Evolutionary conservation across 2,797 vertebrate species (phyloP).

Genomic region (Astyanax mexicanus): DNA sequence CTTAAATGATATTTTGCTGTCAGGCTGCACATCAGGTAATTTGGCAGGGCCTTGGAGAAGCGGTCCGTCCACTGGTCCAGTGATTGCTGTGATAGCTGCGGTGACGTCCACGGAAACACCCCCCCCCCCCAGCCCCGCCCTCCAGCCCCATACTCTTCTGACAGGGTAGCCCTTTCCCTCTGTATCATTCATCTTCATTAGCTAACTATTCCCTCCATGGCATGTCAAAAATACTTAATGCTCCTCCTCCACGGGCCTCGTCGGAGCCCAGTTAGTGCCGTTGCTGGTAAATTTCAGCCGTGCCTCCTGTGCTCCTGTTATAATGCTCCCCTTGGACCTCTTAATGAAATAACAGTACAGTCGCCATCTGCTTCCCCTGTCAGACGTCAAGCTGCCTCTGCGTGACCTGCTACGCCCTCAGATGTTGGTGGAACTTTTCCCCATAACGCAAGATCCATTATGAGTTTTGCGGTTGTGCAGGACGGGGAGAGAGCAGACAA

Average conservation of each 20-base stretch:
- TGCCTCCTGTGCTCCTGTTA: slow-evolving; percentile 19
- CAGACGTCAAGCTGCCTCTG: slow-evolving; percentile 49
- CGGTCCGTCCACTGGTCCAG: slow-evolving; percentile 11
- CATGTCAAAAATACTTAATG: slow-evolving; percentile 63
- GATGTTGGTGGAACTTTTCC: slow-evolving; percentile 40
- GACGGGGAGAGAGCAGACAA: slow-evolving; percentile 9
- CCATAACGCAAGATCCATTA: neutral
- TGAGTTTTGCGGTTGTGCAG: neutral
- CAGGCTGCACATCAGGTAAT: neutral
- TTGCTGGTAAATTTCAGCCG: slow-evolving; percentile 47
- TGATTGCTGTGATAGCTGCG: slow-evolving; percentile 22
- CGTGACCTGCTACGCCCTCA: slow-evolving; percentile 29
- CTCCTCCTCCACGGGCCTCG: slow-evolving; percentile 39
- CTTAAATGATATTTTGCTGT: slow-evolving; percentile 30
- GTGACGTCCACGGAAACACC: slow-evolving; percentile 37
- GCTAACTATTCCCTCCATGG: slow-evolving; percentile 55
- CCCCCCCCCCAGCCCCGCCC: slow-evolving; percentile 19
- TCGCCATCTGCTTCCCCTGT: slow-evolving; percentile 63
- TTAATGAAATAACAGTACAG: slow-evolving; percentile 63
- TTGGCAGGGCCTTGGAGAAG: slow-evolving; percentile 21
- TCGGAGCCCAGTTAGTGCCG: slow-evolving; percentile 51
- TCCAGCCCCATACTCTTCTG: slow-evolving; percentile 21
- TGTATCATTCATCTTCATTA: slow-evolving; percentile 68
- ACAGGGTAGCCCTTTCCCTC: slow-evolving; percentile 49
- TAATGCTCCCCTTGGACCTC: slow-evolving; percentile 55